Conservation (phyloP, 1,140 invertebrate species). For the Spodoptera frugiperda region DNA sequence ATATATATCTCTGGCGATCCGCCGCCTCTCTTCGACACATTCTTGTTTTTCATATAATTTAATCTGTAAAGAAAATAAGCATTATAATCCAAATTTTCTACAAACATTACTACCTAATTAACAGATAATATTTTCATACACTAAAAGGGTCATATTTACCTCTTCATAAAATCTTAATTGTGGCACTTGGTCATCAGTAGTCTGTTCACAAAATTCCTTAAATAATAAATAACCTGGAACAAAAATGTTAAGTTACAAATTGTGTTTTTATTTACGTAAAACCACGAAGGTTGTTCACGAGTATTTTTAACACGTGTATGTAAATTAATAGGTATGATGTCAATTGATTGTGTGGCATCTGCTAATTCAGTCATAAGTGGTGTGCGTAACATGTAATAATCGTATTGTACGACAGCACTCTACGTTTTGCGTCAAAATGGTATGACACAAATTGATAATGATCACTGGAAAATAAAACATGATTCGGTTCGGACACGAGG, state of each 20-base stretch:
- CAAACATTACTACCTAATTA: conserved; percentile 3
- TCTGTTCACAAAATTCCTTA: conserved; percentile 99
- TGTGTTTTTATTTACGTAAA: conserved; percentile 13
- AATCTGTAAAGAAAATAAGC: conserved; percentile 90
- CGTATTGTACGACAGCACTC: conserved; percentile 13
- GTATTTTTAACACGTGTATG: conserved; percentile 38
- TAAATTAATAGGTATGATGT: conserved; percentile 41
- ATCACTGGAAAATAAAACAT: conserved; percentile 1
- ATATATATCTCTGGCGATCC: conserved; percentile 98
- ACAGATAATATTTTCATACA: not conserved
- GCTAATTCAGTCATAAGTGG: conserved; percentile 42
- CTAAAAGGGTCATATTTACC: conserved; percentile 87
- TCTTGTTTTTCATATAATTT: conserved; percentile 99
- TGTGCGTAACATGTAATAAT: conserved; percentile 35
- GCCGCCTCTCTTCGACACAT: conserved; percentile 97
- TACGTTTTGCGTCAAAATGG: conserved; percentile 42
- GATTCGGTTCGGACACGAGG: not conserved
- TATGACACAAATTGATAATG: not conserved
- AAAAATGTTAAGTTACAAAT: conserved; percentile 63
- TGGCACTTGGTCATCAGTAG: conserved; percentile 97
- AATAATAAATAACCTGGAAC: conserved; percentile 98
- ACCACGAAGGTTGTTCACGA: conserved; percentile 5
- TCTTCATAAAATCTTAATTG: conserved; percentile 99
- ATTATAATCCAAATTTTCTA: not conserved
- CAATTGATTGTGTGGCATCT: conserved; percentile 33